Conservation (phyloP, 1,140 invertebrate genomes). For the Lepidurus packardi region DNA sequence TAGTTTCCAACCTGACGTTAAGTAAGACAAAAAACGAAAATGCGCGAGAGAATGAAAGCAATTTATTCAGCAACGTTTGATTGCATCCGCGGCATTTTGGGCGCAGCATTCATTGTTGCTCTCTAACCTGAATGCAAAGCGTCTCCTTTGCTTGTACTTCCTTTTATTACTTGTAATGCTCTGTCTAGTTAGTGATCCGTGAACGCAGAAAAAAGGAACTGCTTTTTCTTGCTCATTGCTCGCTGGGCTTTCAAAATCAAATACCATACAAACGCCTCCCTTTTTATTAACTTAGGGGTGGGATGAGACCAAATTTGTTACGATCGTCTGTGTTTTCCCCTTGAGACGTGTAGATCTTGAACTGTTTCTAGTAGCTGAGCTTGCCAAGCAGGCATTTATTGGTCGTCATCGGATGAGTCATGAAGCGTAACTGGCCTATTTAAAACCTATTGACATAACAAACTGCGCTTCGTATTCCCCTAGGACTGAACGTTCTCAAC, state of each 20-base stretch:
- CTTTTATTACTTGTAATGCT: neutral
- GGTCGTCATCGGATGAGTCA: constrained; percentile 1
- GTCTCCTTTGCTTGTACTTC: neutral
- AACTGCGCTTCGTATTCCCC: neutral
- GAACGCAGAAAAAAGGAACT: neutral
- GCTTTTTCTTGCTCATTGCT: neutral
- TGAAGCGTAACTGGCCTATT: constrained; percentile 6
- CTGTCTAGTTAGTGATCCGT: neutral
- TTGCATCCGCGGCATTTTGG: neutral
- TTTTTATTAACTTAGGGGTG: constrained; percentile 18
- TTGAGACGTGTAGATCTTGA: neutral
- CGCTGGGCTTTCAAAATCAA: neutral
- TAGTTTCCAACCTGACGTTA: neutral
- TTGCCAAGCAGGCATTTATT: constrained; percentile 8
- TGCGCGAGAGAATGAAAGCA: neutral
- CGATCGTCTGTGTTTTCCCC: neutral
- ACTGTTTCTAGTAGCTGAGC: neutral
- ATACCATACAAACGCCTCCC: constrained; percentile 4
- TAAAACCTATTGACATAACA: constrained; percentile 12
- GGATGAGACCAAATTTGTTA: constrained; percentile 19
- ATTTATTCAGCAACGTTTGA: constrained; percentile 1
- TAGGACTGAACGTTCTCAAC: neutral
- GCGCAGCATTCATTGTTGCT: neutral
- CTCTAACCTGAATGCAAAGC: neutral
- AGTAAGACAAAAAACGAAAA: neutral